Conservation (phyloP, 2,888 invertebrate genomes). For the Lochmaea capreae region DNA sequence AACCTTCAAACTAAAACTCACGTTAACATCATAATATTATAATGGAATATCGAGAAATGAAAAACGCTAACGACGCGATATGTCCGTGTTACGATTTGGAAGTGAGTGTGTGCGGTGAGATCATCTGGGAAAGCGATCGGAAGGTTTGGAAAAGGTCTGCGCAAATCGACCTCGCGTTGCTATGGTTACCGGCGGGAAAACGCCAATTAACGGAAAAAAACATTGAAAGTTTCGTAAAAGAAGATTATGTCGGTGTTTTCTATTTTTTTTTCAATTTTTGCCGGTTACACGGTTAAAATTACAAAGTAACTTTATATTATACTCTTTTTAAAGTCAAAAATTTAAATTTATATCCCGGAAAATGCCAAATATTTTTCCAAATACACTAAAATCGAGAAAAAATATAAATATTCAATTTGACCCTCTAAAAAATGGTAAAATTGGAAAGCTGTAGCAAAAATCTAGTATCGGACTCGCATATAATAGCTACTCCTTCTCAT, state of each 20-base stretch:
- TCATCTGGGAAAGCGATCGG: slow-evolving; percentile 55
- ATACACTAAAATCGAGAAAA: too few relatives aligned
- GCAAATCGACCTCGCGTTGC: slow-evolving; percentile 63
- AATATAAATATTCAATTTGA: too few relatives aligned
- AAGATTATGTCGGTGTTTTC: slow-evolving; percentile 19
- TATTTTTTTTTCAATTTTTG: neutral
- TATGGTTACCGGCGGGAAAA: slow-evolving; percentile 63
- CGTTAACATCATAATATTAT: slow-evolving; percentile 10
- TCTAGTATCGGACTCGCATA: too few relatives aligned
- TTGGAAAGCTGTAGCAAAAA: too few relatives aligned
- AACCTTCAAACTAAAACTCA: neutral
- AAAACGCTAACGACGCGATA: slow-evolving; percentile 9
- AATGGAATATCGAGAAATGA: neutral
- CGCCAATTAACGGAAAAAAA: slow-evolving; percentile 50
- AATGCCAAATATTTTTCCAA: too few relatives aligned
- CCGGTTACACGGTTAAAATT: neutral
- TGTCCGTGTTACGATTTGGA: slow-evolving; percentile 25
- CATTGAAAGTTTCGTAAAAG: slow-evolving; percentile 40
- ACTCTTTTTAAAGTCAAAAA: too few relatives aligned
- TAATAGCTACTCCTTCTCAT: too few relatives aligned
- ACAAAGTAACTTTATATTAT: too few relatives aligned
- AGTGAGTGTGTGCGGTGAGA: slow-evolving; percentile 48
- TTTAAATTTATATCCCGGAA: too few relatives aligned
- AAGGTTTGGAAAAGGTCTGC: slow-evolving; percentile 52
- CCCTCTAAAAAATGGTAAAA: too few relatives aligned